Percentiles rank a stretch among this genome's conserved stretches.
phyloP scores from a whole-genome alignment of 2,797 vertebrate species.

The Simalia tracyae region DNA sequence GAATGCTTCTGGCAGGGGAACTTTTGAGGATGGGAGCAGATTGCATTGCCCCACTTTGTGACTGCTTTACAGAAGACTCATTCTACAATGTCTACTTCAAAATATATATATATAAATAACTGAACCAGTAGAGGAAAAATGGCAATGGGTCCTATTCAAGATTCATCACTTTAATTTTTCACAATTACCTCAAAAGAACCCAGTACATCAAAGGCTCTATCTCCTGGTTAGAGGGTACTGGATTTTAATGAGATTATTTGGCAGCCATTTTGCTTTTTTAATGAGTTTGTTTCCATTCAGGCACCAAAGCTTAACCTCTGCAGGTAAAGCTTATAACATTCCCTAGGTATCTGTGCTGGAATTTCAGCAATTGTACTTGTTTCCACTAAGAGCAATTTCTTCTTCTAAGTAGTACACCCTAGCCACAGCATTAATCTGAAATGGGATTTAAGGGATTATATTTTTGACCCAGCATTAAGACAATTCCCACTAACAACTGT shows the following conservation, averaged over 20 bases:
- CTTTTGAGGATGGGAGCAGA: not conserved
- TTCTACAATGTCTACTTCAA: not conserved
- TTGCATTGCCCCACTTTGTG: not conserved
- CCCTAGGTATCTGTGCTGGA: slow-evolving; percentile 43
- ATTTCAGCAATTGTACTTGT: slow-evolving; percentile 46
- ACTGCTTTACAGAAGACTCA: not conserved
- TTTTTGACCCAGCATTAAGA: not conserved
- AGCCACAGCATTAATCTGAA: slow-evolving; percentile 38
- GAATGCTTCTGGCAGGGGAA: not conserved
- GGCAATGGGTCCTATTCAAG: slow-evolving; percentile 9
- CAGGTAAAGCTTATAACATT: slow-evolving; percentile 55
- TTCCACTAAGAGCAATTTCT: slow-evolving; percentile 49
- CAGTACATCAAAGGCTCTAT: slow-evolving; percentile 38
- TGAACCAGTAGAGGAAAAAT: slow-evolving; percentile 13
- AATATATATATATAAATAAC: not conserved
- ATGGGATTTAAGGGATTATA: not conserved
- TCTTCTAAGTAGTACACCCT: slow-evolving; percentile 45
- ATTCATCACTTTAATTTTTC: slow-evolving; percentile 43
- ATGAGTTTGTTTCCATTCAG: slow-evolving; percentile 68
- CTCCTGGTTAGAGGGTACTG: slow-evolving; percentile 8
- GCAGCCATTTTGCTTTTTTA: slow-evolving; percentile 59
- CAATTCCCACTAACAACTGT: not conserved
- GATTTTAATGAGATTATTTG: slow-evolving; percentile 64
- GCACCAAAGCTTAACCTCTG: slow-evolving; percentile 64
- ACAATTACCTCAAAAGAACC: slow-evolving; percentile 44